These are phyloP conservation scores for Synodontis membranacea DNA, from an alignment of 2,113 vertebrate species.

Conservation along the genomic window DNA sequence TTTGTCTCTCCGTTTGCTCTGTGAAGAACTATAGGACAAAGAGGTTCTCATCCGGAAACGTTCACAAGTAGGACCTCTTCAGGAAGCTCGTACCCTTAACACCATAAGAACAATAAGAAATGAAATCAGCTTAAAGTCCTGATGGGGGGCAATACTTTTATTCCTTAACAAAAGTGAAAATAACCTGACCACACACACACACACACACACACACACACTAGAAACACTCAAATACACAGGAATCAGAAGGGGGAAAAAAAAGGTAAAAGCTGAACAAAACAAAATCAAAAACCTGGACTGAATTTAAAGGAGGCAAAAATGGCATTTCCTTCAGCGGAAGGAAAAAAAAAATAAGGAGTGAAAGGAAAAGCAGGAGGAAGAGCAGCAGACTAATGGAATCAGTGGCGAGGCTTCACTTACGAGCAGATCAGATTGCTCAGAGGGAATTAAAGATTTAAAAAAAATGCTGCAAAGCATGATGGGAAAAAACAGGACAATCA, in stretches of 20 bases:
- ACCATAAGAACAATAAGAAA: neutral
- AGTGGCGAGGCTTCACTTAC: neutral
- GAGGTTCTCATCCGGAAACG: too few species aligned
- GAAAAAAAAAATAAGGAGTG: neutral
- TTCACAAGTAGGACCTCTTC: too few species aligned
- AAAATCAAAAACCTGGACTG: neutral
- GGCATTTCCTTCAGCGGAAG: neutral
- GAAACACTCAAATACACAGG: neutral
- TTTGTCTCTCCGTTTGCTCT: too few species aligned
- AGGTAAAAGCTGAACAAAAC: neutral
- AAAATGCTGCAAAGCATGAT: neutral
- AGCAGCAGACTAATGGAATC: conserved; percentile 15
- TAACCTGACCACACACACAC: neutral
- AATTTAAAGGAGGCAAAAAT: conserved; percentile 2
- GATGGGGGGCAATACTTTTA: neutral
- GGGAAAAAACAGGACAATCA: neutral
- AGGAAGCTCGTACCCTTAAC: neutral
- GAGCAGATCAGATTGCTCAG: neutral
- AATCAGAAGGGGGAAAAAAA: neutral
- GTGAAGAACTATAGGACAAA: too few species aligned
- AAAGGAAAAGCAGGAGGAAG: neutral
- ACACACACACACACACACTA: neutral
- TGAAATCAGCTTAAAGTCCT: neutral
- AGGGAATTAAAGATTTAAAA: conserved; percentile 1
- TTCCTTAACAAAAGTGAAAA: neutral